phyloP scores from a whole-genome alignment of 2,888 invertebrate genomes.

The Crioceris asparagi region DNA sequence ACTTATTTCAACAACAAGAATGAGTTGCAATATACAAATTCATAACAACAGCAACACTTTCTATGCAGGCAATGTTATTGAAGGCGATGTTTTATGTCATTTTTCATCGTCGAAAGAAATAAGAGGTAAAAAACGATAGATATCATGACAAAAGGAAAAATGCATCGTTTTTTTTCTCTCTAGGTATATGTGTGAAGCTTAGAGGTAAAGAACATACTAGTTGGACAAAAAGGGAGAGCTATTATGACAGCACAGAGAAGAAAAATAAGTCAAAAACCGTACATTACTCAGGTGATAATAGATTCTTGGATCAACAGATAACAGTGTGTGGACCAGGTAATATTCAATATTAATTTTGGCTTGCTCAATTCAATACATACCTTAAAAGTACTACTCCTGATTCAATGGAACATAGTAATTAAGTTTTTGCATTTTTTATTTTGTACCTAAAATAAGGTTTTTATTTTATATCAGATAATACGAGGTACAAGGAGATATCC shows the following conservation, averaged over 20 bases:
- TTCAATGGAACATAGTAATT: no score
- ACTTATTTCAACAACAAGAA: no score
- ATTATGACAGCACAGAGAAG: conserved; percentile 16
- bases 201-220: conserved; percentile 20
- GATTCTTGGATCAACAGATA: conserved; percentile 12
- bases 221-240: conserved; percentile 18
- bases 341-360: neutral
- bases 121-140: conserved; percentile 14
- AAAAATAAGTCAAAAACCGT: conserved; percentile 14
- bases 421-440: no score
- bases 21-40: neutral
- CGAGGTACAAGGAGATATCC: conserved; percentile 67
- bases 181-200: conserved; percentile 17
- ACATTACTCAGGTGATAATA: conserved; percentile 16
- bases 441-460: no score
- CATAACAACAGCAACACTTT: conserved; percentile 1
- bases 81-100: conserved; percentile 16
- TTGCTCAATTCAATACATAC: no score
- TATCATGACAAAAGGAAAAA: no score
- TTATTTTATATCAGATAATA: no score
- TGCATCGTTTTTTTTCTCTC: no score
- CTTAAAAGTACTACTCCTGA: no score
- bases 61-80: conserved; percentile 14
- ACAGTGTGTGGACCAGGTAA: conserved; percentile 19
- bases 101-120: conserved; percentile 14